phyloP scores from a whole-genome alignment of 2,888 invertebrate species.

The Limnephilus auricula region DNA sequence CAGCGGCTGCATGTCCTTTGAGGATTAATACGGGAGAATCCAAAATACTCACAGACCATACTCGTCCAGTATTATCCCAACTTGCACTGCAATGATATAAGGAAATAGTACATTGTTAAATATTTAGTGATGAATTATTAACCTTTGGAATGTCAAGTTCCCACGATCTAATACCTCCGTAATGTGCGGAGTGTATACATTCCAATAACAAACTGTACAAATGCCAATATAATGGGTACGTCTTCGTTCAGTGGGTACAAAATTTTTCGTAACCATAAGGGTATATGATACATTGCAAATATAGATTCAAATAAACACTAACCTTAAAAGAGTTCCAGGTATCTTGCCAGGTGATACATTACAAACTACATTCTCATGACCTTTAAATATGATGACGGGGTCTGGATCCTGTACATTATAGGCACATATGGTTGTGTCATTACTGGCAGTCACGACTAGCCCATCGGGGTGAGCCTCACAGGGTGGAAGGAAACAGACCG shows the following conservation, averaged over 20 bases:
- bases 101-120: not conserved
- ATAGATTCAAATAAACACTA: not conserved
- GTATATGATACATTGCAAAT: not conserved
- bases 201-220: too few species aligned
- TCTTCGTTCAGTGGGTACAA: too few species aligned
- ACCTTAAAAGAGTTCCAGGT: constrained; percentile 75
- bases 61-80: constrained; percentile 93
- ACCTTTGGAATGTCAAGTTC: too few species aligned
- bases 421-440: constrained; percentile 90
- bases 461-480: constrained; percentile 84
- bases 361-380: constrained; percentile 87
- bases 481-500: constrained; percentile 87
- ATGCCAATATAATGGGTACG: too few species aligned
- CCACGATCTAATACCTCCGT: too few species aligned
- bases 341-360: constrained; percentile 73
- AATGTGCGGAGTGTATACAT: too few species aligned
- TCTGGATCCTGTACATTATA: constrained; percentile 85
- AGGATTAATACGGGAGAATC: constrained; percentile 78
- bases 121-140: not conserved
- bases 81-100: constrained; percentile 82
- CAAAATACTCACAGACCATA: constrained; percentile 81
- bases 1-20: constrained; percentile 87
- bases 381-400: constrained; percentile 84
- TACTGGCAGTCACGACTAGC: constrained; percentile 91
- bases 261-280: too few species aligned